phyloP scores from a whole-genome alignment of 2,797 vertebrate genomes.

The Harpagifer antarcticus region DNA sequence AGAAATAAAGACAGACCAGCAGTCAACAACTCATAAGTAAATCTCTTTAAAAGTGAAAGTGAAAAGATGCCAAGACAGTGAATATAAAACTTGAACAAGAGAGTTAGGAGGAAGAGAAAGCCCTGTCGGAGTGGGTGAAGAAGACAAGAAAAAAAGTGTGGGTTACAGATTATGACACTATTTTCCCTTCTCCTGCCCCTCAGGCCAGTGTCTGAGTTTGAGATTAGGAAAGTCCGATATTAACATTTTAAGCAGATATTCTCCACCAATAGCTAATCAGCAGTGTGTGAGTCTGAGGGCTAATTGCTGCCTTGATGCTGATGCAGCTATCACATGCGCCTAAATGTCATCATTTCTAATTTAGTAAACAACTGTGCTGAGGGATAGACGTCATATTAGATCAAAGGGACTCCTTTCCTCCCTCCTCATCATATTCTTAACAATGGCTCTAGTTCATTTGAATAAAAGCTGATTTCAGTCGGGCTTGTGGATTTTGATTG shows the following conservation, averaged over 20 bases:
- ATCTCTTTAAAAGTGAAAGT: conserved; percentile 70
- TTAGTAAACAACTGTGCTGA: conserved; percentile 68
- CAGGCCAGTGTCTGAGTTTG: conserved; percentile 55
- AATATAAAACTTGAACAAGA: conserved; percentile 61
- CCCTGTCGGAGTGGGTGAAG: conserved; percentile 16
- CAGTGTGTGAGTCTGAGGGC: conserved; percentile 43
- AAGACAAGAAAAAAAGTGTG: conserved; percentile 27
- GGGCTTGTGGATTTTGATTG: conserved; percentile 55
- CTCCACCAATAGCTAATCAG: conserved; percentile 51
- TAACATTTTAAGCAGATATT: conserved; percentile 63
- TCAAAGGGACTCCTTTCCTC: conserved; percentile 64
- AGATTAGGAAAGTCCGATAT: conserved; percentile 72
- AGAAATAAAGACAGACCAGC: conserved; percentile 69
- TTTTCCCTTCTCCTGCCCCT: conserved; percentile 35
- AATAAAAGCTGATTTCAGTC: conserved; percentile 60
- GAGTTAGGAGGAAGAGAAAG: conserved; percentile 39
- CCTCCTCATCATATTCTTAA: conserved; percentile 50
- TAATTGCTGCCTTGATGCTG: conserved; percentile 48
- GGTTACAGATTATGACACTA: conserved; percentile 45
- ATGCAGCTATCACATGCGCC: conserved; percentile 45
- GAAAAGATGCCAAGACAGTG: conserved; percentile 43
- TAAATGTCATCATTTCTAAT: conserved; percentile 66
- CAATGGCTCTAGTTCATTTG: conserved; percentile 64
- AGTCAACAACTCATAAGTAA: conserved; percentile 73
- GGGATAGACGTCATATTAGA: conserved; percentile 56